Percentiles rank a stretch among this genome's conserved stretches.
These are phyloP conservation scores for Brachyopa scutellaris DNA, from an alignment of 2,888 invertebrate species.

Conservation along the genomic window DNA sequence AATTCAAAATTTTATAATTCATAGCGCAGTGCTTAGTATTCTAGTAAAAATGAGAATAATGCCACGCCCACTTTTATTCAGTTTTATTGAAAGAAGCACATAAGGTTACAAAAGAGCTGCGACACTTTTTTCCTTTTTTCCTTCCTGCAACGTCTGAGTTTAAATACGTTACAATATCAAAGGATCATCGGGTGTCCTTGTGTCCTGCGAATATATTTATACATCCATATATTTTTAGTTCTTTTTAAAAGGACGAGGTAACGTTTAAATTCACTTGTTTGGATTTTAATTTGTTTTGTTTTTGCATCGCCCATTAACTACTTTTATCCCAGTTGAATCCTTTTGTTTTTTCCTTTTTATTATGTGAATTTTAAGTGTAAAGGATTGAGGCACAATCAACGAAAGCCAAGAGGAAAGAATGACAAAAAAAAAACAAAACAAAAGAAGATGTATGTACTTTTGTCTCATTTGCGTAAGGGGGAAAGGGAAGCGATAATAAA, in stretches of 20 bases:
- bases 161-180: conserved; percentile 39
- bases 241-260: conserved; percentile 9
- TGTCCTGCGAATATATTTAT: conserved; percentile 28
- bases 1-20: too few relatives aligned
- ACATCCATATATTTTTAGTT: conserved; percentile 2
- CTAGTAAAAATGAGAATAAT: too few relatives aligned
- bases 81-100: too few relatives aligned
- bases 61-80: too few relatives aligned
- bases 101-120: too few relatives aligned
- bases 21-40: too few relatives aligned
- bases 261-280: conserved; percentile 64
- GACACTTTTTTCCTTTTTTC: conserved; percentile 15
- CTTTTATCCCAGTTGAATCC: conserved; percentile 49
- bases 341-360: conserved; percentile 20
- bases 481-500: too few relatives aligned
- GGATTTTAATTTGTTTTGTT: conserved; percentile 57
- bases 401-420: conserved; percentile 16
- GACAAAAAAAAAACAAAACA: conserved; percentile 16
- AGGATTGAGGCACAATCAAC: conserved; percentile 46
- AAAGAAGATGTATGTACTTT: background rate
- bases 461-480: conserved; percentile 1
- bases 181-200: conserved; percentile 56
- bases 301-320: conserved; percentile 57
- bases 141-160: conserved; percentile 24
- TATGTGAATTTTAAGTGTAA: conserved; percentile 60